Percentiles rank a stretch among this genome's conserved stretches.
Conservation (phyloP, 2,888 invertebrate species). For the Dasypogon diadema region DNA sequence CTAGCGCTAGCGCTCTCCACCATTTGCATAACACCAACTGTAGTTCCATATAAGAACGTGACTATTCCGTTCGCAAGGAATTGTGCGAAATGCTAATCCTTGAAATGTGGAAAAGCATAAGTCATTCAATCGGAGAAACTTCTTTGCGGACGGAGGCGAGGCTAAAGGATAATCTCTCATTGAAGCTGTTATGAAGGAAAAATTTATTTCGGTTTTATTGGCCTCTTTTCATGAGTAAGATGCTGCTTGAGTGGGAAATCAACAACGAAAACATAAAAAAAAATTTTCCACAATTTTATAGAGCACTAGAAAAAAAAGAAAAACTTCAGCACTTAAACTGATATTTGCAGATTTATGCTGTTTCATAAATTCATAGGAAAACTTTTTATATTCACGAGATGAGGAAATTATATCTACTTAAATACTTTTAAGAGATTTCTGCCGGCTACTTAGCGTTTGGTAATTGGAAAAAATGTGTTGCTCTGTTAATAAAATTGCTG, state of each 20-base stretch:
- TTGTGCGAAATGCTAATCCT: conserved; percentile 4
- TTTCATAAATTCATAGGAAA: conserved; percentile 28
- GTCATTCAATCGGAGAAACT: not conserved
- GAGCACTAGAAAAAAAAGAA: not conserved
- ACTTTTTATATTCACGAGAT: conserved; percentile 20
- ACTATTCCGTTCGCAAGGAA: not conserved
- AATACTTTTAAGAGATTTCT: not conserved
- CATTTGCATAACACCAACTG: conserved; percentile 7
- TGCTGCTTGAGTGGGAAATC: not conserved
- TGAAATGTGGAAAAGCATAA: not conserved
- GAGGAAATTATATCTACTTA: not conserved
- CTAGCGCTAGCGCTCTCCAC: not conserved
- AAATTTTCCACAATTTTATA: not conserved
- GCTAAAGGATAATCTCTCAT: not conserved
- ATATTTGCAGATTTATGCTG: conserved; percentile 17
- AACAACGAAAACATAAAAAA: not conserved
- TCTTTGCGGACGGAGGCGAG: not conserved
- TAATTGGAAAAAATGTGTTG: not conserved
- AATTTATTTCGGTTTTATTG: conserved; percentile 12
- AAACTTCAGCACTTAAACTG: conserved; percentile 19
- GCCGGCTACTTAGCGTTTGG: not conserved
- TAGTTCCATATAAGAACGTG: conserved; percentile 7
- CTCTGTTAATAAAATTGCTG: not conserved
- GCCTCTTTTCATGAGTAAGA: not conserved
- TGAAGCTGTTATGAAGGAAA: not conserved